Base-by-base conservation (phyloP, 2,113 vertebrate species). In the Cromileptes altivelis region DNA sequence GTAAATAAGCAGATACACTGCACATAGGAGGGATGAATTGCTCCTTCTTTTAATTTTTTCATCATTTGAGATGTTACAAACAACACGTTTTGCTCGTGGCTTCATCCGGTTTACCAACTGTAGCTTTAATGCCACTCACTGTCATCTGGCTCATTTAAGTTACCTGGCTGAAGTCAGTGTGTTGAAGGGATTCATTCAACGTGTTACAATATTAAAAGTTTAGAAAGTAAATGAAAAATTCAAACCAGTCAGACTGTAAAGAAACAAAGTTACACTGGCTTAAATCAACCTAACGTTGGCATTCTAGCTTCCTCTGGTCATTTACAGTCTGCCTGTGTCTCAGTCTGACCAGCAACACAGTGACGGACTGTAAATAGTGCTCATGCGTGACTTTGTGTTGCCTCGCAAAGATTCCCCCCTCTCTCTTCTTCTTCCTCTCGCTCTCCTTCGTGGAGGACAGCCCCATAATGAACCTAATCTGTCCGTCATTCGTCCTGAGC, bases 381-480 rank as follows among this genome's bases (percentile, higher is more conserved):
- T 76, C 57, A 21, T 68, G 70, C 82, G 61, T 92, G 92, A 80
- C 91, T 91, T 92, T 92, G 83, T 69, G 82, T 85, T 58, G 78
- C 85, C 80, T 67, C 56, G 23, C 78, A 4, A 40, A 56, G 63
- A 78, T 71, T 78, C 70, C 70, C 72, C 70, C 80, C 49, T 10
- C 42, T 15, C 14, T 21, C 75, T 70, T 76, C 87, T 42, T 77
- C 70, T 52, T 82, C 58, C 47, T 78, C 57, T 56, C 9, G 6
- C 81, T 84, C 89, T 89, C 90, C 91, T 93, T 90, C 40, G 62
- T 67, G 81, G 92, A 93, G 92, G 92, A 91, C 93, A 77, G 94
- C 65, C 91, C 92, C 91, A 90, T 95, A 95, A 96, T 95, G 94
- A 94, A 95, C 93, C 95, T 96, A 95, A 95, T 95, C 94, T 94